Evolutionary conservation across 2,888 invertebrate genomes (phyloP).

Genomic region (Drosophila aldrichi): DNA sequence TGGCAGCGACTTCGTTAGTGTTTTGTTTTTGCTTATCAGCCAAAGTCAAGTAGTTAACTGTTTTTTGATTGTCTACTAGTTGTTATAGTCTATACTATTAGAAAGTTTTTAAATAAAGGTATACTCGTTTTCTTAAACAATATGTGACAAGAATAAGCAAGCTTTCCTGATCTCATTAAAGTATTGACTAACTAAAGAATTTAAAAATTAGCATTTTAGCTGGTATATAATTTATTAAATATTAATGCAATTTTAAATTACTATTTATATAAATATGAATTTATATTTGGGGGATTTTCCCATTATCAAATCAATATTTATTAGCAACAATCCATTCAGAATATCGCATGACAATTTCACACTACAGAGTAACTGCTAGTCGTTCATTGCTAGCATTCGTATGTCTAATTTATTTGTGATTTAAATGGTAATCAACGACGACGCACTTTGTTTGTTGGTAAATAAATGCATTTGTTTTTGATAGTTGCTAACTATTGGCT

Average conservation of each 20-base stretch:
- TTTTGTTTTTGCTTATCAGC: constrained; percentile 36
- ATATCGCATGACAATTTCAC: neutral
- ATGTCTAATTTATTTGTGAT: neutral
- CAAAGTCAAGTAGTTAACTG: constrained; percentile 9
- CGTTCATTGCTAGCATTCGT: neutral
- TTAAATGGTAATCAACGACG: constrained; percentile 36
- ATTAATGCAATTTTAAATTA: too few species aligned
- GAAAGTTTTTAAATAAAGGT: neutral
- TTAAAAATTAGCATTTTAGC: too few species aligned
- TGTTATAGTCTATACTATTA: neutral
- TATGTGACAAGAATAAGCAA: neutral
- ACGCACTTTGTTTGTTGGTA: constrained; percentile 39
- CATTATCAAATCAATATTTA: too few species aligned
- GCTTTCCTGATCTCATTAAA: neutral
- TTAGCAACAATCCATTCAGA: too few species aligned
- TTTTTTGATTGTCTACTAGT: constrained; percentile 7
- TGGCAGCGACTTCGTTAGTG: neutral
- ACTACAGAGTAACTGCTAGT: neutral
- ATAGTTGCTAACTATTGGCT: constrained; percentile 14
- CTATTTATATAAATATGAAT: neutral
- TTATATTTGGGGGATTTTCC: too few species aligned
- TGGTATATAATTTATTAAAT: too few species aligned
- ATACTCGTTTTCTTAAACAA: neutral
- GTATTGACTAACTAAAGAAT: neutral
- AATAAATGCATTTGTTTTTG: constrained; percentile 44